phyloP scores from a whole-genome alignment of 2,888 invertebrate species.

The Pristionchus japonicus region DNA sequence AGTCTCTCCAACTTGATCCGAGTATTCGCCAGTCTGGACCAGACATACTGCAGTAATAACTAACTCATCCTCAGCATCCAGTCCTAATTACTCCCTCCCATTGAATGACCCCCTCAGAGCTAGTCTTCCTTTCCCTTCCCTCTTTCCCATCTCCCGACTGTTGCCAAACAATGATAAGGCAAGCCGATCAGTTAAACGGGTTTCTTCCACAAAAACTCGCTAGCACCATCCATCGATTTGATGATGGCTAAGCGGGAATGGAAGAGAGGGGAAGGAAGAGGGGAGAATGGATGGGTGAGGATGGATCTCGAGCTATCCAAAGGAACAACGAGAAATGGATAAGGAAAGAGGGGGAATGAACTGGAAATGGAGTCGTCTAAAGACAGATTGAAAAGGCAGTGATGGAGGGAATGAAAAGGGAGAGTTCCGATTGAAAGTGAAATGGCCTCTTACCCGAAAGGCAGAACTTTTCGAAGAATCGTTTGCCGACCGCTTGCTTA shows the following conservation, averaged over 20 bases:
- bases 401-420: not conserved
- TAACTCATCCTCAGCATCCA: not conserved
- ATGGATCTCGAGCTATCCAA: constrained; percentile 25
- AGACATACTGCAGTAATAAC: constrained; percentile 35
- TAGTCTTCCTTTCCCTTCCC: not conserved
- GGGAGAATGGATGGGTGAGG: too few relatives aligned
- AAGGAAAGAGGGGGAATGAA: constrained; percentile 1
- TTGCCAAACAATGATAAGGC: constrained; percentile 24
- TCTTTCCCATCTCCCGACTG: not conserved
- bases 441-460: constrained; percentile 63
- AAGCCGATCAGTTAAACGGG: constrained; percentile 17
- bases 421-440: not conserved
- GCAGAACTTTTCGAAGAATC: constrained; percentile 74
- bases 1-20: constrained; percentile 3
- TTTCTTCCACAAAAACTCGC: constrained; percentile 44
- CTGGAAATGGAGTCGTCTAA: constrained; percentile 39
- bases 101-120: not conserved
- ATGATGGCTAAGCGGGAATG: constrained; percentile 39
- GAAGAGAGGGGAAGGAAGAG: not conserved
- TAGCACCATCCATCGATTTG: constrained; percentile 8
- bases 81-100: not conserved
- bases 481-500: constrained; percentile 53
- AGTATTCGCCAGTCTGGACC: not conserved
- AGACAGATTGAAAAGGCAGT: constrained; percentile 11
- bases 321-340: constrained; percentile 41